Evolutionary conservation across 1,140 invertebrate genomes (phyloP).

Genomic region (Teleopsis dalmanni): DNA sequence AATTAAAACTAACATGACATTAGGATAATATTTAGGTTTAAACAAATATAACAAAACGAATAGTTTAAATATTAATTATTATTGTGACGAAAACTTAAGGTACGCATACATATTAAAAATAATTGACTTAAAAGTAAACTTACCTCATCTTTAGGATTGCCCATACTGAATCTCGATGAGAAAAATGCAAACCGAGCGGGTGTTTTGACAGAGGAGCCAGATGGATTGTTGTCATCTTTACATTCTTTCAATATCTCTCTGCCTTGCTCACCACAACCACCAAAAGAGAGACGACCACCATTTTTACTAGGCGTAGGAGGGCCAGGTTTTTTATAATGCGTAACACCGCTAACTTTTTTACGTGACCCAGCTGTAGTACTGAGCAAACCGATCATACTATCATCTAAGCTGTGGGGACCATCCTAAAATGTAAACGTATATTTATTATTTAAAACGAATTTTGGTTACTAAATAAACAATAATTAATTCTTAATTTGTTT

Average conservation of each 20-base stretch:
- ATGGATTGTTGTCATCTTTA: slow-evolving; percentile 12
- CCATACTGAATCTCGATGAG: slow-evolving; percentile 34
- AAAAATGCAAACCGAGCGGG: slow-evolving; percentile 39
- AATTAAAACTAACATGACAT: not conserved
- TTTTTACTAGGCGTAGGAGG: slow-evolving; percentile 77
- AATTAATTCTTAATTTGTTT: too few relatives aligned
- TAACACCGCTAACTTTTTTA: slow-evolving; percentile 53
- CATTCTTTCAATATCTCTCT: slow-evolving; percentile 35
- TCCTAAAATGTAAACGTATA: too few relatives aligned
- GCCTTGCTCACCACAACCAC: slow-evolving; percentile 44
- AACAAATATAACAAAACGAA: too few relatives aligned
- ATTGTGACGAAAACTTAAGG: too few relatives aligned
- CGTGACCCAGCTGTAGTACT: slow-evolving; percentile 43
- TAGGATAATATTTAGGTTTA: too few relatives aligned
- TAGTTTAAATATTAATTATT: too few relatives aligned
- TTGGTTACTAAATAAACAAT: too few relatives aligned
- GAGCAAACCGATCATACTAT: slow-evolving; percentile 53
- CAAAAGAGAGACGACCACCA: slow-evolving; percentile 59
- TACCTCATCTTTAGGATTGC: slow-evolving; percentile 19
- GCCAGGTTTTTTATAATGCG: slow-evolving; percentile 72
- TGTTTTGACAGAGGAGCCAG: slow-evolving; percentile 21
- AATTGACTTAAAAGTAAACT: too few relatives aligned
- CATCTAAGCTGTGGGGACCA: slow-evolving; percentile 51
- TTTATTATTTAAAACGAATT: too few relatives aligned
- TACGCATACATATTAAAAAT: too few relatives aligned